These are phyloP conservation scores for Spilosoma lubricipeda DNA, from an alignment of 2,888 invertebrate genomes.

Conservation along the genomic window DNA sequence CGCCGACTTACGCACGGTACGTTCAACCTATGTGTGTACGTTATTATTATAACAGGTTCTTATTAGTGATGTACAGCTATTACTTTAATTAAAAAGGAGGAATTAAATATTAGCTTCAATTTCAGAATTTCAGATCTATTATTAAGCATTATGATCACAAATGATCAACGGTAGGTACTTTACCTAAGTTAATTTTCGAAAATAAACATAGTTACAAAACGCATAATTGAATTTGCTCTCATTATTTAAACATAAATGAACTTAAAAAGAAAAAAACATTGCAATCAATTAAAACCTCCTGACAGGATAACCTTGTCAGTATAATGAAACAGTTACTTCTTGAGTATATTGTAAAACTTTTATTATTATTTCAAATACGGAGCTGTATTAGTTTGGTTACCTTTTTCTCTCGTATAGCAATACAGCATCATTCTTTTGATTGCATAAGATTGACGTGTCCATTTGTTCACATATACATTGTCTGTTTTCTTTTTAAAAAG, in stretches of 20 bases:
- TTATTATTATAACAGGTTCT: constrained; percentile 8
- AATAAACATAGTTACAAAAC: not conserved
- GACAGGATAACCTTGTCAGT: not conserved
- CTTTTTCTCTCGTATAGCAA: not conserved
- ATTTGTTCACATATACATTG: too few relatives aligned
- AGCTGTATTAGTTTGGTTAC: not conserved
- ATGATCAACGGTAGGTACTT: too few relatives aligned
- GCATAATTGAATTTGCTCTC: not conserved
- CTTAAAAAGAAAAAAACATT: not conserved
- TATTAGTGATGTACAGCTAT: not conserved
- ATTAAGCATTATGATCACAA: too few relatives aligned
- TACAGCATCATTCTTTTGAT: not conserved
- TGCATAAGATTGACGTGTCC: too few relatives aligned
- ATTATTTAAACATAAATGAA: not conserved
- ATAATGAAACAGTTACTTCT: constrained; percentile 12
- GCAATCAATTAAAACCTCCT: not conserved
- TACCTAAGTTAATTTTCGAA: too few relatives aligned
- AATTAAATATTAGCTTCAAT: not conserved
- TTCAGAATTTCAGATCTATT: too few relatives aligned
- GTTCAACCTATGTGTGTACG: constrained; percentile 1
- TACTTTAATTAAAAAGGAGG: not conserved
- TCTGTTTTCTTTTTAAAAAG: too few relatives aligned
- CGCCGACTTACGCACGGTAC: constrained; percentile 15
- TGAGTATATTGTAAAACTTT: not conserved
- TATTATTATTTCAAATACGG: not conserved